Conservation (phyloP, 2,113 vertebrate species). For the Zapornia atra region DNA sequence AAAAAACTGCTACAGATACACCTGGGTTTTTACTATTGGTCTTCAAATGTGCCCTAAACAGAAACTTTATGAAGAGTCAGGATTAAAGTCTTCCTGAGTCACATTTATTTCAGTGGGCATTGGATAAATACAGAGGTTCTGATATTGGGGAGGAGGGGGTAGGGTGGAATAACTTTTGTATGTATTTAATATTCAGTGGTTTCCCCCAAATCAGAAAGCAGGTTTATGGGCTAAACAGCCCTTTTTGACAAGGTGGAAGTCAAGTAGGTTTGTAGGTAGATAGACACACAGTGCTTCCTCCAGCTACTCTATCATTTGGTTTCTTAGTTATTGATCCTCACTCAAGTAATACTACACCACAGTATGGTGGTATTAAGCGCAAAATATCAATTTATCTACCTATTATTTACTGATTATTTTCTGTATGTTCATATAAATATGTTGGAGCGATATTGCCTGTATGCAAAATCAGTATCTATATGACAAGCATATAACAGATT, state of each 20-base stretch:
- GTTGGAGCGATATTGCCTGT: background rate
- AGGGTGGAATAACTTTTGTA: background rate
- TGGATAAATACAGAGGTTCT: background rate
- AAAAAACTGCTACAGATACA: background rate
- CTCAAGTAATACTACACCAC: background rate
- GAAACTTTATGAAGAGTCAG: background rate
- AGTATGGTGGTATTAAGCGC: background rate
- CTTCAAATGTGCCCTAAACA: background rate
- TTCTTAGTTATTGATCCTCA: background rate
- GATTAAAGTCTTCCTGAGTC: background rate
- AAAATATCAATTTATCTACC: background rate
- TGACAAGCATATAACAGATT: conserved; percentile 32
- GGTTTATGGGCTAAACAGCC: background rate
- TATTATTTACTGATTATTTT: background rate
- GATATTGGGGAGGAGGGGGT: rapidly evolving
- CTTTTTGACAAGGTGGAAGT: background rate
- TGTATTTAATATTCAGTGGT: background rate
- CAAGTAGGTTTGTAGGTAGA: background rate
- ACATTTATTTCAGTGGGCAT: background rate
- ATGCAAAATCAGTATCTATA: conserved; percentile 15
- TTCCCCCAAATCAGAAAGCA: background rate
- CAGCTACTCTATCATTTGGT: background rate
- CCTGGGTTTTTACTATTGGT: background rate
- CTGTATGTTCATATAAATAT: background rate
- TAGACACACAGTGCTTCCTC: background rate